Conservation (phyloP, 2,113 vertebrate genomes). For the Dinomys branickii region DNA sequence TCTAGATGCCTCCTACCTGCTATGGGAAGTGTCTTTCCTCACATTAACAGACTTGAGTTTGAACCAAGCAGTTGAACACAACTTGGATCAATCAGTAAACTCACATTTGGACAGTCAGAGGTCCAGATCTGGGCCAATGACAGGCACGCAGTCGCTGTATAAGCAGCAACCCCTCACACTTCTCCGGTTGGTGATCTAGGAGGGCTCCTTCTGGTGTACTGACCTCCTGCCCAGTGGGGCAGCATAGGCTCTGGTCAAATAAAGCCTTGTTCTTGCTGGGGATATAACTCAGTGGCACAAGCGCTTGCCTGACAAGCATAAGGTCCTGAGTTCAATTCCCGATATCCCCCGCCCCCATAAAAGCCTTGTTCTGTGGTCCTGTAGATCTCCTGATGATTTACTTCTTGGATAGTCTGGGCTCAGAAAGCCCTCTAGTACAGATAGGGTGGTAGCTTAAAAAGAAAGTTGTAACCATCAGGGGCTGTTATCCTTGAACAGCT, state of each 20-base stretch:
- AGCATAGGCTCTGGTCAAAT: not conserved
- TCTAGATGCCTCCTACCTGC: not conserved
- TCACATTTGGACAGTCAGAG: not conserved
- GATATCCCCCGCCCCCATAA: too few species aligned
- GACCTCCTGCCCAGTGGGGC: not conserved
- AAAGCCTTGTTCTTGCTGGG: not conserved
- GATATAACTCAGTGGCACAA: too few species aligned
- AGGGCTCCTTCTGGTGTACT: not conserved
- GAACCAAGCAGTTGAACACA: not conserved
- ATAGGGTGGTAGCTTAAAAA: not conserved
- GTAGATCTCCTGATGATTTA: not conserved
- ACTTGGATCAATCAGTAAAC: not conserved
- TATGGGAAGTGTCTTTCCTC: not conserved
- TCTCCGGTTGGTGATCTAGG: not conserved
- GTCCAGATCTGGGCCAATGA: not conserved
- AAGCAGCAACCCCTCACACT: not conserved
- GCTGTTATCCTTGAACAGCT: not conserved
- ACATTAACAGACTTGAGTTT: not conserved
- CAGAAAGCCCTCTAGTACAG: not conserved
- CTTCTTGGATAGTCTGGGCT: not conserved
- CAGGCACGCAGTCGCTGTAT: not conserved
- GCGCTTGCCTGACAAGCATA: too few species aligned
- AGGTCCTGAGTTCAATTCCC: too few species aligned
- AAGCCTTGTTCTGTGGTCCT: not conserved
- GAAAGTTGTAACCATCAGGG: not conserved